Percentiles rank a stretch among this genome's conserved stretches.
phyloP scores from a whole-genome alignment of 1,140 invertebrate genomes.

The Drosophila kurseongensis region DNA sequence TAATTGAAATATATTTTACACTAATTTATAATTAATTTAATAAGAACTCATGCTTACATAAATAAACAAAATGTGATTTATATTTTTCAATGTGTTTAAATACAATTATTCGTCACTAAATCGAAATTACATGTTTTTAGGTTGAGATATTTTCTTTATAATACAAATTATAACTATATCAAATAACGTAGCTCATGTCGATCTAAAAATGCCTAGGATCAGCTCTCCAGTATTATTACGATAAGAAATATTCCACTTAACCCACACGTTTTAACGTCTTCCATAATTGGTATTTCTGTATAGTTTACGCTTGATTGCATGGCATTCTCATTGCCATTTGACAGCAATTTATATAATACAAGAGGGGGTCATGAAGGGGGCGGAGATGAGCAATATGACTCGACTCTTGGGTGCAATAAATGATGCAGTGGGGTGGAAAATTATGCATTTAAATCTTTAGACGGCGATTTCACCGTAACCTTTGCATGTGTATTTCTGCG shows the following conservation, averaged over 20 bases:
- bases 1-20: no score
- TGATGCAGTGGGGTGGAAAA: conserved; percentile 47
- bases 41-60: no score
- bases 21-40: no score
- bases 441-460: conserved; percentile 39
- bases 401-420: conserved; percentile 35
- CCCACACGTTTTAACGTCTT: conserved; percentile 33
- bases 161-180: not conserved
- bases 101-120: no score
- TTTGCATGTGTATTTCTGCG: not conserved
- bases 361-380: not conserved
- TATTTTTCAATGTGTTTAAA: no score
- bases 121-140: no score
- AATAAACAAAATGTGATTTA: no score
- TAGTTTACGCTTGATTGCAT: conserved; percentile 68
- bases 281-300: conserved; percentile 47
- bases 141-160: no score
- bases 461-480: not conserved
- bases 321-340: conserved; percentile 43
- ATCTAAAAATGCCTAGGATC: not conserved
- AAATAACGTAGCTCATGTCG: not conserved
- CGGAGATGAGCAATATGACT: conserved; percentile 4
- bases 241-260: conserved; percentile 37
- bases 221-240: not conserved
- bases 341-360: conserved; percentile 28